phyloP scores from a whole-genome alignment of 1,140 invertebrate genomes.

The Pseudomyrmex concolor region DNA sequence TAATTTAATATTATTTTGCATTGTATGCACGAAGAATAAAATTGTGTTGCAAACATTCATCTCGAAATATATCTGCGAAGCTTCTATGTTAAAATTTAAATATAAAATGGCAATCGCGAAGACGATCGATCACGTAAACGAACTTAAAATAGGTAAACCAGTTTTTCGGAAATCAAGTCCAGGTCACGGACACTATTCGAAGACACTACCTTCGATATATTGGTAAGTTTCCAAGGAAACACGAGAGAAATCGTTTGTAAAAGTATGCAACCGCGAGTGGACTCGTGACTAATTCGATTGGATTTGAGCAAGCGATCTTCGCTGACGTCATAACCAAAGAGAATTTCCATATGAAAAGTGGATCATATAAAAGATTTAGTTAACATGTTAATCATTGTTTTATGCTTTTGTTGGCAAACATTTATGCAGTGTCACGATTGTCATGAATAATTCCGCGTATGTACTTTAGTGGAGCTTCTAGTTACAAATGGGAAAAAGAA shows the following conservation, averaged over 20 bases:
- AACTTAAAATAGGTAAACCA: conserved; percentile 20
- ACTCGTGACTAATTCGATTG: conserved; percentile 31
- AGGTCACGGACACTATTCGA: not conserved
- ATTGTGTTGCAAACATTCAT: too few species aligned
- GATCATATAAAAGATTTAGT: not conserved
- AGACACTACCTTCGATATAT: not conserved
- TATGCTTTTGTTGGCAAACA: not conserved
- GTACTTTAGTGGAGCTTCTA: not conserved
- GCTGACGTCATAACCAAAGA: conserved; percentile 5
- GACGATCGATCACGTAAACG: not conserved
- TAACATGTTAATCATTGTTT: not conserved
- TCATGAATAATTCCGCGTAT: not conserved
- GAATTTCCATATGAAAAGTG: conserved; percentile 44
- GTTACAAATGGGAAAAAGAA: too few species aligned
- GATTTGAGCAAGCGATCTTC: conserved; percentile 22
- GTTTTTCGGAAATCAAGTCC: conserved; percentile 3
- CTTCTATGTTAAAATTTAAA: conserved; percentile 2
- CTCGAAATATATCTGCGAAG: too few species aligned
- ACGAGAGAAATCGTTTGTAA: conserved; percentile 64
- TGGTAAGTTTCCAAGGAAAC: not conserved
- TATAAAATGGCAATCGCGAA: not conserved
- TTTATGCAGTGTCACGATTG: not conserved
- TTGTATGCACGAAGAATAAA: too few species aligned
- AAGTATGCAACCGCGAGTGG: conserved; percentile 25
- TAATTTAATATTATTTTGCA: too few species aligned